Evolutionary conservation across 2,888 invertebrate species (phyloP).

Genomic region (Lithodes maja): DNA sequence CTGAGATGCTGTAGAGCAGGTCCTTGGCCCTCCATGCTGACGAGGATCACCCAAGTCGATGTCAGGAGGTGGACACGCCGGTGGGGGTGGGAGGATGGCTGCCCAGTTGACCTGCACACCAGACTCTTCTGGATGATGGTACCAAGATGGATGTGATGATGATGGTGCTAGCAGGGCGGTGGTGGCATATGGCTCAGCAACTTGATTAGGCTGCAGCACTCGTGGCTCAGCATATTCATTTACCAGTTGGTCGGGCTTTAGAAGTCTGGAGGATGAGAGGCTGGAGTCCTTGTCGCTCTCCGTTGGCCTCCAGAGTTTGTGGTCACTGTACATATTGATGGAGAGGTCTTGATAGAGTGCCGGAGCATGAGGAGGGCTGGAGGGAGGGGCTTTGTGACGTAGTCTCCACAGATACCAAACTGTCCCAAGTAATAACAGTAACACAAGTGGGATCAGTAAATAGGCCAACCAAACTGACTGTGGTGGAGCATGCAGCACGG

Average conservation of each 20-base stretch:
- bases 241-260: slow-evolving; percentile 49
- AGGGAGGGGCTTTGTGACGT: slow-evolving; percentile 49
- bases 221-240: slow-evolving; percentile 69
- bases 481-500: slow-evolving; percentile 62
- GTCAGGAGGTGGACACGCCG: slow-evolving; percentile 55
- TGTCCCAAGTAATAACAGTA: slow-evolving; percentile 52
- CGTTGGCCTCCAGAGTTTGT: slow-evolving; percentile 59
- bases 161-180: slow-evolving; percentile 50
- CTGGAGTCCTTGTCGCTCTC: slow-evolving; percentile 66
- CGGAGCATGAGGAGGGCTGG: slow-evolving; percentile 45
- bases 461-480: slow-evolving; percentile 66
- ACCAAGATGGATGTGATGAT: slow-evolving; percentile 29
- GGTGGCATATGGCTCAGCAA: slow-evolving; percentile 51
- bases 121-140: slow-evolving; percentile 16
- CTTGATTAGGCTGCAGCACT: slow-evolving; percentile 30
- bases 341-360: slow-evolving; percentile 54
- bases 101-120: slow-evolving; percentile 63
- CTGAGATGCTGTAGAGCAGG: slow-evolving; percentile 32
- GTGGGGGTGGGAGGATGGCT: slow-evolving; percentile 51
- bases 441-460: slow-evolving; percentile 59
- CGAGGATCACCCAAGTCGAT: slow-evolving; percentile 44
- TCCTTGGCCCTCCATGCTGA: not conserved
- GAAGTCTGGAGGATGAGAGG: slow-evolving; percentile 59
- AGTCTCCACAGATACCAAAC: slow-evolving; percentile 53
- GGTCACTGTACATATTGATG: slow-evolving; percentile 65